Conservation (phyloP, 2,797 vertebrate genomes). For the Triplophysa yarkandensis region DNA sequence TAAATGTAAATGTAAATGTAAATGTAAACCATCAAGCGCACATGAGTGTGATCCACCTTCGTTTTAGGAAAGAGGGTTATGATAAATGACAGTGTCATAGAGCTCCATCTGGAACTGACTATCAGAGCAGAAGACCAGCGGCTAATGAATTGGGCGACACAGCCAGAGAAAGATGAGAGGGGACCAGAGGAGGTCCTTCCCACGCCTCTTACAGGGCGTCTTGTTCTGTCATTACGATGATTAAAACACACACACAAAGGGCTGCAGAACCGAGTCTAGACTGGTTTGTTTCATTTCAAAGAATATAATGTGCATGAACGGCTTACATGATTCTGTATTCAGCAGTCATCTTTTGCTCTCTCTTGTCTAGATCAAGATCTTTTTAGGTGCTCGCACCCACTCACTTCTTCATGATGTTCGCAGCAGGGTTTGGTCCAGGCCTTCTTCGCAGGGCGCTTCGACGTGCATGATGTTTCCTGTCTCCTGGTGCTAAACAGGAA, state of each 20-base stretch:
- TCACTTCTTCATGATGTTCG: neutral
- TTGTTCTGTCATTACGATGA: slow-evolving; percentile 20
- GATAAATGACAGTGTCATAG: slow-evolving; percentile 61
- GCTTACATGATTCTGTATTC: slow-evolving; percentile 19
- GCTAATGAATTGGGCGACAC: slow-evolving; percentile 53
- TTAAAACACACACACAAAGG: slow-evolving; percentile 10
- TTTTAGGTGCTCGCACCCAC: neutral
- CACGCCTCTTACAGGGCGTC: slow-evolving; percentile 43
- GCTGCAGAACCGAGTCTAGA: neutral
- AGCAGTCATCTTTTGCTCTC: neutral
- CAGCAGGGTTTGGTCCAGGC: slow-evolving; percentile 43
- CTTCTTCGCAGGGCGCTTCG: slow-evolving; percentile 56
- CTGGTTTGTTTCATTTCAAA: slow-evolving; percentile 23
- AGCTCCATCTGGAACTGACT: slow-evolving; percentile 61
- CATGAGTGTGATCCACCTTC: slow-evolving; percentile 47
- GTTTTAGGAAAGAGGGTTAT: slow-evolving; percentile 50
- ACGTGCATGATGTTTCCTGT: slow-evolving; percentile 63
- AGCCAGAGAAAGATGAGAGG: slow-evolving; percentile 37
- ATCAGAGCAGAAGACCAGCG: slow-evolving; percentile 51
- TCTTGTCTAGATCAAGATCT: slow-evolving; percentile 13
- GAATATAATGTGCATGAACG: neutral
- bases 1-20: too few relatives aligned
- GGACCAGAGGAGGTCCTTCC: slow-evolving; percentile 55
- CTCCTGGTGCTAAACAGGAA: slow-evolving; percentile 62
- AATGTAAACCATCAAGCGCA: too few relatives aligned